phyloP scores from a whole-genome alignment of 2,888 invertebrate genomes.

The Sabatieria punctata region DNA sequence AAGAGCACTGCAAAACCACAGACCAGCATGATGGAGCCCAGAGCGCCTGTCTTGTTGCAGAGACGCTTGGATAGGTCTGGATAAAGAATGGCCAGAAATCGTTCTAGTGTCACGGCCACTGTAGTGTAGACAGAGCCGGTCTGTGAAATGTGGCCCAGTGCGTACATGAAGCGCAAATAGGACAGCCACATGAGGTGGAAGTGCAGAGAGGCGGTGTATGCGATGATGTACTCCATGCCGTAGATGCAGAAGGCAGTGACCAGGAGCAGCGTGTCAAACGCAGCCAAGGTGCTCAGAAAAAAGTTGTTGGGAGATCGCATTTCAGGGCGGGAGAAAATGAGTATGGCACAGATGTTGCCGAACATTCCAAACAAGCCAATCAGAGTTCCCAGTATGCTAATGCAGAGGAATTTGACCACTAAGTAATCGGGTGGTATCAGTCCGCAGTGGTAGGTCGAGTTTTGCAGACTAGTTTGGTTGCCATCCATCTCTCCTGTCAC shows the following conservation, averaged over 20 bases:
- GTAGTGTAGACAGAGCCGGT: constrained; percentile 25
- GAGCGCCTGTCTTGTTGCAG: constrained; percentile 5
- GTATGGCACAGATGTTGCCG: constrained; percentile 74
- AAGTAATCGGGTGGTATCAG: constrained; percentile 4
- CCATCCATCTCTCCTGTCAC: too few relatives aligned
- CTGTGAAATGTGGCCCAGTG: constrained; percentile 25
- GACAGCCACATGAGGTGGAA: constrained; percentile 30
- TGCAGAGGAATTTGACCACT: constrained; percentile 12
- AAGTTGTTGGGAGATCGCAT: constrained; percentile 93
- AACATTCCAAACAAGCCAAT: constrained; percentile 66
- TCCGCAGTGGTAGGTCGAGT: too few relatives aligned
- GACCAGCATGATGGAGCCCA: constrained; percentile 19
- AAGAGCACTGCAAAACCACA: constrained; percentile 23
- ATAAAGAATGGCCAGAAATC: constrained; percentile 23
- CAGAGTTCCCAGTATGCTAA: constrained; percentile 40
- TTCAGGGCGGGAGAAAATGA: constrained; percentile 72
- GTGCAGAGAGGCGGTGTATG: constrained; percentile 58
- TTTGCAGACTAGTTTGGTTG: too few relatives aligned
- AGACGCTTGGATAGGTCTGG: constrained; percentile 8
- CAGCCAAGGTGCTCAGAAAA: constrained; percentile 73
- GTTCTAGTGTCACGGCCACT: constrained; percentile 24
- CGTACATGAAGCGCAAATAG: constrained; percentile 21
- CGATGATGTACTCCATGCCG: constrained; percentile 65
- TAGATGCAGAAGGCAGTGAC: constrained; percentile 63
- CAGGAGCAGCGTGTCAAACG: constrained; percentile 78